Base-by-base conservation (phyloP, 2,797 vertebrate genomes). In the Myioborus miniatus region DNA sequence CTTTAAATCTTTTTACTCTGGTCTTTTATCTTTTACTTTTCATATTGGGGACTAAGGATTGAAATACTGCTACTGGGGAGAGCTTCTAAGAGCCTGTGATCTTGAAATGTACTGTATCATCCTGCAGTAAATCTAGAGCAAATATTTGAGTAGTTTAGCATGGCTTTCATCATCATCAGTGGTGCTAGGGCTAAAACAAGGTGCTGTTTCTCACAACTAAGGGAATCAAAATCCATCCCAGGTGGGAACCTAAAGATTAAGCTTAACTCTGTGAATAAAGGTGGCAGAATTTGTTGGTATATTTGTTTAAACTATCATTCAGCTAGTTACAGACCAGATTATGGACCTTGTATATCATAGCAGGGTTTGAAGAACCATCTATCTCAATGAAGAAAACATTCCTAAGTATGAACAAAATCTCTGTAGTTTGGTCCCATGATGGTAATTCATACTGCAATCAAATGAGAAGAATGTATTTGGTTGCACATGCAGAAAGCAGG, bases 21-120 rank as follows among this genome's bases (percentile, higher is more conserved):
- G 69, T 88, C 95, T 94, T 68, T 26, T 55, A 68, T 79, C 79
- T 87, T 91, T 72, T 87, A 76, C 65, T 90, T 94, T 65, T 41
- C 16, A 3, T 89, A 43, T 6, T 92, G 90, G 53, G 94, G 94
- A 94, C 94, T 96, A 97, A 95, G 94, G 91, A 96, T 93, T 92
- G 93, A 96, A 96, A 96, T 97, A 97, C 94, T 97, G 97, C 97
- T 97, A 96, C 94, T 94, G 93, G 72, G 78, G 71, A 79, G 88
- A 93, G 72, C 43, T 89, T 36, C 75, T 81, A 37, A 77, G 58
- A 65, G 55, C 24, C 27, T 44, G 55, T 62, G 39, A 32, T 69
- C 65, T 83, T 88, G 72, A 93, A 83, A 68, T 17, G 26, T 62
- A 30, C 22, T 78, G 24, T 56, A 30, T 30, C 56, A 86, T 50